phyloP scores from a whole-genome alignment of 2,888 invertebrate species.

The Temnothorax ravouxi region DNA sequence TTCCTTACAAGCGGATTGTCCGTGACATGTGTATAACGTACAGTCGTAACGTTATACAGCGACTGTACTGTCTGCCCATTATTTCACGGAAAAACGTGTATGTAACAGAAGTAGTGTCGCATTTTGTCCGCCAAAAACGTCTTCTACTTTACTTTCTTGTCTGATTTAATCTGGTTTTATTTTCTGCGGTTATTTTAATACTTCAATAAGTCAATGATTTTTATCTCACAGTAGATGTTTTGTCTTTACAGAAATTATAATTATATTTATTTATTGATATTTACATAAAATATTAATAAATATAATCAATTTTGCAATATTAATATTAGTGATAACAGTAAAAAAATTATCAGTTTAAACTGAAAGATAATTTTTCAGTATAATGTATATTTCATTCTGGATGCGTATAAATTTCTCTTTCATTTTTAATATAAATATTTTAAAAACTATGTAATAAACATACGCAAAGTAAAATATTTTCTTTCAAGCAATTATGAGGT shows the following conservation, averaged over 20 bases:
- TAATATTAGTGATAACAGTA: not conserved
- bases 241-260: not conserved
- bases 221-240: not conserved
- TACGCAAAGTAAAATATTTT: not conserved
- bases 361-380: not conserved
- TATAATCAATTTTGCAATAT: conserved; percentile 4
- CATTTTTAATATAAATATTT: not conserved
- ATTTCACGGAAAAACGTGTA: not conserved
- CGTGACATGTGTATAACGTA: conserved; percentile 28
- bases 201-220: not conserved
- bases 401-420: not conserved
- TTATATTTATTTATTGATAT: not conserved
- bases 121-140: not conserved
- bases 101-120: not conserved
- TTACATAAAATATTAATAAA: not conserved
- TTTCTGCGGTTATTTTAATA: not conserved
- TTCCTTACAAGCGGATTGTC: conserved; percentile 52
- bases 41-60: conserved; percentile 9
- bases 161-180: conserved; percentile 11
- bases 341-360: not conserved
- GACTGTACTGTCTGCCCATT: not conserved
- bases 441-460: not conserved
- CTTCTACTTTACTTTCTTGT: not conserved
- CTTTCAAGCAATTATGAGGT: not conserved
- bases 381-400: not conserved